Base-by-base conservation (phyloP, 1,140 invertebrate species). In the Formica exsecta region DNA sequence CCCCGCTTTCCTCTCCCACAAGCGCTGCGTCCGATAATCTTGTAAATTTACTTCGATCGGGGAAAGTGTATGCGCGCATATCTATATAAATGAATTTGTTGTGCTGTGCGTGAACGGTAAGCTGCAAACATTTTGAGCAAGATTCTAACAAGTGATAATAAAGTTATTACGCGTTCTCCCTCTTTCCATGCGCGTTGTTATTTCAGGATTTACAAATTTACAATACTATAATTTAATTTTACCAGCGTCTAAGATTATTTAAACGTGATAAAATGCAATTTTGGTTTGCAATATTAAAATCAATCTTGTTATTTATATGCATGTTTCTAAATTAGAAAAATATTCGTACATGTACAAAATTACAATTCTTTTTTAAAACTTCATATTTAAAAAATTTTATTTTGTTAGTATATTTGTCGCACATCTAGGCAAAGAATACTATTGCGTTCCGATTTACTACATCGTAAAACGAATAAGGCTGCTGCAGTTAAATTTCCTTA, bases 21-120 rank as follows among this genome's bases (percentile, higher is more conserved):
- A 83, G 13, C 16, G 44, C 79, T 81, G 61, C 16, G 25, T 4
- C 68, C 79, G 54, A 73, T 83, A 48, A 85, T 76, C 25, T n/a
- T 61, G 59, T 61, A 48, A 65, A 79, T 68, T 68, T 80, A 86
- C 57, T 79, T 86, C 62, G 62, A 66, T 86, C 44, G 44, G 11
- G 2, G 29, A 38, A 41, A 64, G 51, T 48, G 75, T 79, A 66
- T 16, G 71, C 9, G 71, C 75, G 83, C 64, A 9, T 66, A 66
- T 85, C 41, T 54, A 65, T 71, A 62, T 62, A 61, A 48, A 61
- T 62, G 54, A 25, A 74, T 62, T 61, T 74, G 38, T 81, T 73
- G 32, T 32, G 36, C 25, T 11, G 13, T 51, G 57, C 66, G 38
- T 44, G 54, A 62, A 36, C 25, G 19, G n/a, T 54, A 44, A 65